Evolutionary conservation across 2,113 vertebrate genomes (phyloP), one percentile per base, ranked within the genome.

Genomic region (Larimichthys crocea): DNA sequence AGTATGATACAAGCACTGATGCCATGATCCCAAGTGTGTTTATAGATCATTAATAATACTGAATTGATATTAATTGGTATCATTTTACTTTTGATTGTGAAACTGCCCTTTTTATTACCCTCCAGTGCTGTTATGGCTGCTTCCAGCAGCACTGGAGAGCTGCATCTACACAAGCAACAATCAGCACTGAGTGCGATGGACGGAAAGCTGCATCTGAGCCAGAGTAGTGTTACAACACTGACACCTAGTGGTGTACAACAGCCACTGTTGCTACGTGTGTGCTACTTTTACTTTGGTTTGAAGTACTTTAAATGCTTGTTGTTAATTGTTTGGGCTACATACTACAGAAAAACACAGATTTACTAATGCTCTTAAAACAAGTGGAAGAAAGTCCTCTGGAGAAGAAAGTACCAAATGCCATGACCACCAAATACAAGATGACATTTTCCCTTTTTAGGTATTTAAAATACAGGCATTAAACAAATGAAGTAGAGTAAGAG

Each of bases 221-320:
- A 40, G 3, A 35, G 17, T 16, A 24, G 52, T 81, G 89, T 76
- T 67, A 82, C 90, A 90, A 93, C 91, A 95, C 81, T 80, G 73
- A 74, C 92, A 90, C 89, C 85, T 22, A 14, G 88, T 94, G 94
- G 82, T 71, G 24, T 0, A 0, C 14, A 8, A 49, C 5, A 31
- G 29, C 19, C 12, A 72, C 53, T 74, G 42, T 44, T 49, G 5
- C 16, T 19, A 29, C 16, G 7, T 49, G 2, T 35, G 35, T 42
- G 20, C 1, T 31, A 17, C 1, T 35, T 55, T 12, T 9, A 19
- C 26, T 31, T 69, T 17, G 0, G 5, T 5, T 74, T 42, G 26
- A 7, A 8, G 0, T 29, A 12, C 2, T 11, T 2, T 53, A 16
- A 26, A 22, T 55, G 8, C 48, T n/a, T 1, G 10, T 26, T 31